phyloP scores from a whole-genome alignment of 2,113 vertebrate species.

The Mastomys coucha region DNA sequence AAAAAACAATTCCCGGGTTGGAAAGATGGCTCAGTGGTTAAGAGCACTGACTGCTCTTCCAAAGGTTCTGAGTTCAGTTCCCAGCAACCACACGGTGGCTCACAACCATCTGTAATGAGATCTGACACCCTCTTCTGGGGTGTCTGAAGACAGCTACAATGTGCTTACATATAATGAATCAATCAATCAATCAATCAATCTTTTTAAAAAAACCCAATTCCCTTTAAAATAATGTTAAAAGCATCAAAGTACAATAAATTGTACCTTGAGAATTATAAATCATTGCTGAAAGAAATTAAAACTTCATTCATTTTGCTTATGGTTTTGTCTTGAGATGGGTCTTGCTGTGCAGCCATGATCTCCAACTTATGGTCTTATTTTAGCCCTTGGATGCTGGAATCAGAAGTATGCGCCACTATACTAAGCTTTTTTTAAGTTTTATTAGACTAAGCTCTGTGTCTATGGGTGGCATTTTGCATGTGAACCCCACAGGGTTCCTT shows the following conservation, averaged over 20 bases:
- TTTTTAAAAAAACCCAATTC: neutral
- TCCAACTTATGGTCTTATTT: neutral
- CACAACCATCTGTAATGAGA: too few species aligned
- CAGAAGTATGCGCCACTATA: neutral
- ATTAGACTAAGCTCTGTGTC: neutral
- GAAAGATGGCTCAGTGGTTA: too few species aligned
- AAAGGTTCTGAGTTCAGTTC: too few species aligned
- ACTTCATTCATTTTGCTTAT: neutral
- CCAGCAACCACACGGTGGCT: too few species aligned
- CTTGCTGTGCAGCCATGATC: neutral
- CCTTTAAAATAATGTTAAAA: neutral
- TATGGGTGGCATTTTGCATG: too few species aligned
- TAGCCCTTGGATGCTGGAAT: neutral
- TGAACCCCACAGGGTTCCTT: too few species aligned
- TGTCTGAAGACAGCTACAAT: too few species aligned
- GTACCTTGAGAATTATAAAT: neutral
- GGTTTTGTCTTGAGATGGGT: neutral
- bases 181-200: too few species aligned
- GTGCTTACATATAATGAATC: too few species aligned
- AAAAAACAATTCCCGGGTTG: too few species aligned
- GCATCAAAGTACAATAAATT: neutral
- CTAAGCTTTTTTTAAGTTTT: neutral
- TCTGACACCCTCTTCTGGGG: too few species aligned
- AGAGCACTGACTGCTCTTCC: too few species aligned
- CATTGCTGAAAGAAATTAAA: neutral